These are phyloP conservation scores for Carabus problematicus DNA, from an alignment of 2,888 invertebrate genomes.

Conservation along the genomic window DNA sequence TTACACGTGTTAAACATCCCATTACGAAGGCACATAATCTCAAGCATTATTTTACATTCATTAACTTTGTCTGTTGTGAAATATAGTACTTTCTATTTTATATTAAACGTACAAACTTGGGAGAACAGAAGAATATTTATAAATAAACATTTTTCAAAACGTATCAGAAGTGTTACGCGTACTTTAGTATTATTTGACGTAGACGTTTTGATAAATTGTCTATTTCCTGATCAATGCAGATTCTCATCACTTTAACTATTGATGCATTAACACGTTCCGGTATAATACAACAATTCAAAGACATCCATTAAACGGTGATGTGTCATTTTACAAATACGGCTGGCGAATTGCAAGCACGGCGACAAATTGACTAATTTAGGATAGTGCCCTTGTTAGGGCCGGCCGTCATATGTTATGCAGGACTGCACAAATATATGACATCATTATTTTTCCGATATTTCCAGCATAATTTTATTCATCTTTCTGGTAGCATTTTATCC, in stretches of 20 bases:
- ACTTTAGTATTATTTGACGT: background rate
- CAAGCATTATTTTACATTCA: too few species aligned
- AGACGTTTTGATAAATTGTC: conserved; percentile 19
- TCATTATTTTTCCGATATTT: background rate
- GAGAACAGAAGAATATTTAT: background rate
- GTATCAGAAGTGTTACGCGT: too few species aligned
- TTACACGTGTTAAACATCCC: too few species aligned
- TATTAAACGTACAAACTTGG: too few species aligned
- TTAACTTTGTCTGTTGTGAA: too few species aligned
- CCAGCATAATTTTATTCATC: background rate
- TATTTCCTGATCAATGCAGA: conserved; percentile 16
- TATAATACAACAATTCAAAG: conserved; percentile 2
- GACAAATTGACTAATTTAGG: conserved; percentile 26
- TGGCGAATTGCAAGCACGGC: conserved; percentile 8
- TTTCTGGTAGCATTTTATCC: too few species aligned
- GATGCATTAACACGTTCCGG: background rate
- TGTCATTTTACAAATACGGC: conserved; percentile 2
- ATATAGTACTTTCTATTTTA: too few species aligned
- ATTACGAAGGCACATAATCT: too few species aligned
- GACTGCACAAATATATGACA: conserved; percentile 25
- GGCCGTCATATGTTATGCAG: conserved; percentile 16
- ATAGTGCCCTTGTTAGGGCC: conserved; percentile 24
- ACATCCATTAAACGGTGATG: conserved; percentile 11
- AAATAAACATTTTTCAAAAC: background rate
- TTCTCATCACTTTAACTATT: background rate